These are phyloP conservation scores for Bimastos eiseni DNA, from an alignment of 2,888 invertebrate genomes.

Conservation along the genomic window DNA sequence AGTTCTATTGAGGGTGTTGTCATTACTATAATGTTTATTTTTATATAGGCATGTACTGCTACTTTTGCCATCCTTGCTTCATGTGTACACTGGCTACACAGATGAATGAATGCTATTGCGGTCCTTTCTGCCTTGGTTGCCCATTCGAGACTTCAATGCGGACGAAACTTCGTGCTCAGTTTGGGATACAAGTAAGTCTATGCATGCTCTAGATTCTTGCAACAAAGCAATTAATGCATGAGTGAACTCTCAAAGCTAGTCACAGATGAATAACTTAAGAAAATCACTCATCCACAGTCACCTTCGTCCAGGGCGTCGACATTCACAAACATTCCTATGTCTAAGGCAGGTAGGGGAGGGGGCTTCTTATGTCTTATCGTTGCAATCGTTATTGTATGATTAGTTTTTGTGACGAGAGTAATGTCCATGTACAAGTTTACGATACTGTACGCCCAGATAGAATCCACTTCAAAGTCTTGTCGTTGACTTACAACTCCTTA, in stretches of 20 bases:
- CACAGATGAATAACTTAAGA: background rate
- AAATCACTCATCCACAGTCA: background rate
- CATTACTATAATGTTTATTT: too few species aligned
- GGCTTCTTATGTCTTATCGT: too few species aligned
- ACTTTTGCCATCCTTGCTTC: slow-evolving; percentile 17
- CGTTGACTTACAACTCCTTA: too few species aligned
- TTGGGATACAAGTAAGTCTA: background rate
- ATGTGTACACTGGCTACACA: background rate
- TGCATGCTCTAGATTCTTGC: background rate
- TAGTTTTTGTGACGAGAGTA: too few species aligned
- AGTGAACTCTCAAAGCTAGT: background rate
- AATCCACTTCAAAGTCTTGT: too few species aligned
- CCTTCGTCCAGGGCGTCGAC: background rate
- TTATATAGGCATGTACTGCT: background rate
- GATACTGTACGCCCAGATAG: too few species aligned
- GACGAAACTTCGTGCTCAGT: slow-evolving; percentile 22
- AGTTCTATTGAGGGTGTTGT: background rate
- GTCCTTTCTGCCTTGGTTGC: background rate
- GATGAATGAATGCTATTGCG: background rate
- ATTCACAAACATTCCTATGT: background rate
- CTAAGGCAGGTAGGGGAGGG: background rate
- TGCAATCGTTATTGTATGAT: too few species aligned
- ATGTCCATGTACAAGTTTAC: too few species aligned
- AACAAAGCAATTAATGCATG: background rate
- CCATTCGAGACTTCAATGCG: background rate